Evolutionary conservation across 2,888 invertebrate genomes (phyloP), one percentile per base, ranked within the genome.

Genomic region (Drosophila pseudotakahashii): DNA sequence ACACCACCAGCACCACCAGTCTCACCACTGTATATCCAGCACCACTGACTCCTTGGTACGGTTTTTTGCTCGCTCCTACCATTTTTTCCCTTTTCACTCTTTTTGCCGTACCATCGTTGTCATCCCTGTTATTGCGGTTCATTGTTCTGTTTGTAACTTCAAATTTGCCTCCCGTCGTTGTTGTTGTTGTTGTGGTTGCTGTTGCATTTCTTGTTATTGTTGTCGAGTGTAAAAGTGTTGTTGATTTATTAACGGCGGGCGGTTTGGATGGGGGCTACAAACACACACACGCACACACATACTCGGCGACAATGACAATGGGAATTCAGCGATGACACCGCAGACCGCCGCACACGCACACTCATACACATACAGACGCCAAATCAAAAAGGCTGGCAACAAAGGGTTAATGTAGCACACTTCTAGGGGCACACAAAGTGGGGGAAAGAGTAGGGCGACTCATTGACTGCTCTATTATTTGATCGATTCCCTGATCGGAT

Each of bases 201-300:
- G 54, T 62, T 62, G 50, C 23, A 23, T 13, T 26, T 32, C 32
- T 61, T 77, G 79, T 63, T 79, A 75, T 67, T 67, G 51, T 63
- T 80, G 78, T 61, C 77, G 81, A 78, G 88, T 75, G 78, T 71
- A 79, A 79, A 81, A 78, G 81, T 77, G 79, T 83, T 88, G 90
- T 90, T 90, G 89, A 89, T 90, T 90, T 90, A 89, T 89, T 88
- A 89, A 89, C 85, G 90, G 77, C 73, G 75, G 72, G 63, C 48
- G 58, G 53, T 30, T 54, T 32, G 53, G 37, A 34, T 60, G 53
- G 60, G 59, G 39, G 45, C 63, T 32, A 11, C 52, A 19, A 32
- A 16, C 54, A 32, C 32, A 30, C 30, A 30, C 30, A 1, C n/a
- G n/a, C 7, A 30, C 7, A 30, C 26, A 26, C 26, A 26, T 26